A percentile compares a stretch with the other conserved stretches of the same genome.
phyloP scores from a whole-genome alignment of 2,888 invertebrate genomes.

The Sialis lutaria region DNA sequence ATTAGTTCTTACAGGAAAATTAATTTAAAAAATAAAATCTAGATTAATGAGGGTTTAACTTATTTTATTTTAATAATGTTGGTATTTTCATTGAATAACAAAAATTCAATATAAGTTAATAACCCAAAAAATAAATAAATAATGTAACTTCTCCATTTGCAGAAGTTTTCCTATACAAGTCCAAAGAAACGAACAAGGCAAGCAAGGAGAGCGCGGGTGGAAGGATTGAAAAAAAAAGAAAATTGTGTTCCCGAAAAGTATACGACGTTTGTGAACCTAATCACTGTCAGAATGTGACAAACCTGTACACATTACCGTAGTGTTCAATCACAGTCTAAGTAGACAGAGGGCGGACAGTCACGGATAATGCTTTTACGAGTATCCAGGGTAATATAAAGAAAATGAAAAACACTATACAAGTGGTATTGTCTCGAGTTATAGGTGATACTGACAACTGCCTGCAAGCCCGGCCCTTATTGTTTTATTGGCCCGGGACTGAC shows the following conservation, averaged over 20 bases:
- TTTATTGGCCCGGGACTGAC: too few relatives aligned
- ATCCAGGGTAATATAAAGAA: conserved; percentile 76
- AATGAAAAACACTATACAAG: conserved; percentile 59
- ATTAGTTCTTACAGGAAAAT: too few relatives aligned
- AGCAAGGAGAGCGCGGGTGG: not conserved
- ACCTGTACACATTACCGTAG: not conserved
- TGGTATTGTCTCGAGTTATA: conserved; percentile 2
- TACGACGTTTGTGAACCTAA: conserved; percentile 7
- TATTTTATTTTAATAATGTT: too few relatives aligned
- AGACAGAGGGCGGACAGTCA: conserved; percentile 52
- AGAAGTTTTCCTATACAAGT: too few relatives aligned
- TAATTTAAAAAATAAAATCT: too few relatives aligned
- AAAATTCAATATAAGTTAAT: too few relatives aligned
- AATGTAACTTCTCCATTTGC: too few relatives aligned
- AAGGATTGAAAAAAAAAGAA: conserved; percentile 19
- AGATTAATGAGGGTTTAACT: too few relatives aligned
- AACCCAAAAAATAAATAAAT: too few relatives aligned
- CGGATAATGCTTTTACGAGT: conserved; percentile 77
- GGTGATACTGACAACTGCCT: conserved; percentile 3
- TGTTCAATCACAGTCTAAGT: conserved; percentile 25
- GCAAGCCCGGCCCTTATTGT: not conserved
- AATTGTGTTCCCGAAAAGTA: conserved; percentile 25
- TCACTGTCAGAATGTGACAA: conserved; percentile 5
- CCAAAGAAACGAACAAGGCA: too few relatives aligned
- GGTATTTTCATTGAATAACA: too few relatives aligned